Evolutionary conservation across 2,888 invertebrate genomes (phyloP), one percentile per base, ranked within the genome.

Genomic region (Microctonus aethiopoides): DNA sequence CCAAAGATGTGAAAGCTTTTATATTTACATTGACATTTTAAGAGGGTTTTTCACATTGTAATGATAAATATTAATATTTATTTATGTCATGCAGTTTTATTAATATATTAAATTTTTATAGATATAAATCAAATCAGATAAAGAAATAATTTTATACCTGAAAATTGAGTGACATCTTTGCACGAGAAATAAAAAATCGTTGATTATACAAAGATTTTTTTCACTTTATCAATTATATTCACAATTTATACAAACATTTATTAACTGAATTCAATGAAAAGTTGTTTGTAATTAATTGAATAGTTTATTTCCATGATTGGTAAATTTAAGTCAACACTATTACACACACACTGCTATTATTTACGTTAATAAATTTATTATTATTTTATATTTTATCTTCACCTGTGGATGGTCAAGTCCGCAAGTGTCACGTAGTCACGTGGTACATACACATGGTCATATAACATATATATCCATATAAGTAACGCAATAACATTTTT

Each of bases 81-180:
- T 29, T 5, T 29, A 29, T 29, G 4, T 39, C n/a, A 9, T 39
- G 13, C 5, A 0, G 1, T n/a, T 16, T 16, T 0, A 1, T 20
- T 16, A 39, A 4, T n/a, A 13, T n/a, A 13, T 1, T 39, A 13
- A n/a, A 2, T 34, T 10, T 34, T 7, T 9, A 1, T 10, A 10
- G 13, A 46, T 16, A 4, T 6, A 20, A 46, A n/a, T n/a, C 9
- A 6, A 7, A 36, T 9, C 1, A 36, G 16, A 46, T 0, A 41
- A 24, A 61, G 22, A 36, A 22, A 22, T 41, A 24, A 6, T 36
- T 61, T 20, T 11, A 41, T 46, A 62, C 62, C 62, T 62, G 62
- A 26, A 62, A 29, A 46, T 62, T 62, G 26, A 51, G 39, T 29
- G 46, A 62, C 62, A 62, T 46, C 16, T 46, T n/a, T 29, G 51